Evolutionary conservation across 2,888 invertebrate genomes (phyloP).

Genomic region (Tipula helvola): DNA sequence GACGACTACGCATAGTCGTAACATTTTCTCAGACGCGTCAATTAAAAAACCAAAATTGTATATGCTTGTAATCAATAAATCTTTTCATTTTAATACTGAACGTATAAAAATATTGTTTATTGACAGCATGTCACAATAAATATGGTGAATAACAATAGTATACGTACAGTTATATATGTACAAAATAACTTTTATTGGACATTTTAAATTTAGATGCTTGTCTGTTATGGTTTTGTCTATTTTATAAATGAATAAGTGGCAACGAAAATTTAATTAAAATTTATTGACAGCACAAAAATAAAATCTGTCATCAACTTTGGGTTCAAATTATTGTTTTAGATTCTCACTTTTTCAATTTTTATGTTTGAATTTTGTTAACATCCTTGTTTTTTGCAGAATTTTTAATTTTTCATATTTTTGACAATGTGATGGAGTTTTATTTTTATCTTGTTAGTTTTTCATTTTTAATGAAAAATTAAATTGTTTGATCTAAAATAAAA

Average conservation of each 20-base stretch:
- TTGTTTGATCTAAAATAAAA: neutral
- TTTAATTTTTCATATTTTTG: neutral
- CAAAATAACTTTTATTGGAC: neutral
- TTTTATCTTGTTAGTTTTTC: neutral
- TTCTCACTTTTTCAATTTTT: neutral
- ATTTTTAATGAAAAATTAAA: neutral
- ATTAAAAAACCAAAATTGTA: neutral
- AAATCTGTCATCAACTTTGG: neutral
- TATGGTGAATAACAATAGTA: neutral
- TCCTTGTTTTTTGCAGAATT: neutral
- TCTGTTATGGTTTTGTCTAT: neutral
- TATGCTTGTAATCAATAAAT: neutral
- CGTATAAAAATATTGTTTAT: neutral
- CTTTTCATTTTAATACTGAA: neutral
- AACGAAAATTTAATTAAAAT: neutral
- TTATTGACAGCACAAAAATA: neutral
- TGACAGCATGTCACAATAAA: neutral
- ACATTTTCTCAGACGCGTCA: neutral
- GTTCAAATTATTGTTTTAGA: neutral
- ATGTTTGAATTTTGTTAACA: too few species aligned
- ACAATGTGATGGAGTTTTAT: neutral
- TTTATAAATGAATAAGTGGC: neutral
- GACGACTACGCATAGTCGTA: neutral
- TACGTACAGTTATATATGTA: neutral
- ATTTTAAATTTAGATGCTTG: neutral